Evolutionary conservation across 2,888 invertebrate species (phyloP).

Genomic region (Leptopterna dolabrata): DNA sequence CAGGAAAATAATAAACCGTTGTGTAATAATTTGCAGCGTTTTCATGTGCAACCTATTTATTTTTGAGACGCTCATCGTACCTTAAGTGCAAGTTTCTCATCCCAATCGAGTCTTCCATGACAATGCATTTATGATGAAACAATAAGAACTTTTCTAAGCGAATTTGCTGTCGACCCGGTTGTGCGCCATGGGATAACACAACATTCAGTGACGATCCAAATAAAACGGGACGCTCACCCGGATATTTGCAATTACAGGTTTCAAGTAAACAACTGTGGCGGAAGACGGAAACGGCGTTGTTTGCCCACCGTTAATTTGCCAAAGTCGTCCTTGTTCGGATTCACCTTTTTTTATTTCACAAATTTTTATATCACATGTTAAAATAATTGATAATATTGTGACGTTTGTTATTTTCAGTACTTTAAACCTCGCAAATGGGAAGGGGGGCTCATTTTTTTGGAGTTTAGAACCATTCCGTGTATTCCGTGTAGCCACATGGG

Average conservation of each 20-base stretch:
- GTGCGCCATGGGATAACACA: neutral
- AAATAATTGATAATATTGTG: neutral
- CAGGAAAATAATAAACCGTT: neutral
- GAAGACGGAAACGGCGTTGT: constrained; percentile 25
- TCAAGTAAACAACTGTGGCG: constrained; percentile 37
- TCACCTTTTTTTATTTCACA: neutral
- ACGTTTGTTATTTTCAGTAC: neutral
- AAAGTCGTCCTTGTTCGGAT: neutral
- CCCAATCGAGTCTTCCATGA: no score
- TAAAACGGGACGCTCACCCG: neutral
- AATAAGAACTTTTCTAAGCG: no score
- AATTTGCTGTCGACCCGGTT: neutral
- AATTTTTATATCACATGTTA: neutral
- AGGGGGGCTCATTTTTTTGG: no score
- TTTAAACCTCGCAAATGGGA: no score
- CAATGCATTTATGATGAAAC: no score
- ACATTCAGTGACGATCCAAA: neutral
- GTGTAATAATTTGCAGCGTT: neutral
- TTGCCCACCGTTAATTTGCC: neutral
- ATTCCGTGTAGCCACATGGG: no score
- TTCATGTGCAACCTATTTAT: no score
- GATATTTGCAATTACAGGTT: constrained; percentile 39
- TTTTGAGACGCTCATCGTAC: no score
- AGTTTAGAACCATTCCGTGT: no score
- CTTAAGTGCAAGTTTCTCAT: no score